Evolutionary conservation across 2,113 vertebrate species (phyloP).

Genomic region (Xyliphius kryptos): DNA sequence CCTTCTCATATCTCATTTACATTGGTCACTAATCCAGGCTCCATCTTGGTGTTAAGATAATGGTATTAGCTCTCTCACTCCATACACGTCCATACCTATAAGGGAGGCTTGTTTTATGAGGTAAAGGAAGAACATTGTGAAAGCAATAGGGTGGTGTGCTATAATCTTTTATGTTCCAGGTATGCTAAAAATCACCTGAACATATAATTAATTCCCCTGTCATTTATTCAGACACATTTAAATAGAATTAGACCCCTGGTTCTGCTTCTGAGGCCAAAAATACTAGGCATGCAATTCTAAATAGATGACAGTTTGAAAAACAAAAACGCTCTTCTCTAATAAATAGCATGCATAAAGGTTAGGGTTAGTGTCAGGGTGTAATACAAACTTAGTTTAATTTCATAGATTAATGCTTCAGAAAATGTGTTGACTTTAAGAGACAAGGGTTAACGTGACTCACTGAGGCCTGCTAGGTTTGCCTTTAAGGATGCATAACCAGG

Average conservation of each 20-base stretch:
- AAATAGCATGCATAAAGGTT: conserved; percentile 22
- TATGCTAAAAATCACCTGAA: no score
- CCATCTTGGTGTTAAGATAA: conserved; percentile 71
- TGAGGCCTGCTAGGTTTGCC: conserved; percentile 30
- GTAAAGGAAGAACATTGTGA: conserved; percentile 13
- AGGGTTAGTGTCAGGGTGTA: conserved; percentile 37
- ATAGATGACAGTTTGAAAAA: no score
- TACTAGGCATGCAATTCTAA: no score
- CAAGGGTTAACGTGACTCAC: conserved; percentile 43
- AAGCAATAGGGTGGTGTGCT: neutral
- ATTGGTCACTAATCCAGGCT: conserved; percentile 69
- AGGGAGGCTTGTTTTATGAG: conserved; percentile 5
- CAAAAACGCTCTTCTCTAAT: no score
- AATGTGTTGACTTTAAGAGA: conserved; percentile 39
- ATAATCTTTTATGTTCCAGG: no score
- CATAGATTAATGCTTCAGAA: conserved; percentile 52
- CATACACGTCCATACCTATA: conserved; percentile 19
- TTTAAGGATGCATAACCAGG: conserved; percentile 29
- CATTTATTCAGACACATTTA: no score
- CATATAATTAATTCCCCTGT: no score
- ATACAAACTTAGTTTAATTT: conserved; percentile 45
- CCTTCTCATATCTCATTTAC: conserved; percentile 76
- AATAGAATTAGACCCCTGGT: no score
- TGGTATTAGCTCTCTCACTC: conserved; percentile 67
- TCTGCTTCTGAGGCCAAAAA: no score